Evolutionary conservation across 2,888 invertebrate species (phyloP), one percentile per base, ranked within the genome.

Genomic region (Heliconius erato): DNA sequence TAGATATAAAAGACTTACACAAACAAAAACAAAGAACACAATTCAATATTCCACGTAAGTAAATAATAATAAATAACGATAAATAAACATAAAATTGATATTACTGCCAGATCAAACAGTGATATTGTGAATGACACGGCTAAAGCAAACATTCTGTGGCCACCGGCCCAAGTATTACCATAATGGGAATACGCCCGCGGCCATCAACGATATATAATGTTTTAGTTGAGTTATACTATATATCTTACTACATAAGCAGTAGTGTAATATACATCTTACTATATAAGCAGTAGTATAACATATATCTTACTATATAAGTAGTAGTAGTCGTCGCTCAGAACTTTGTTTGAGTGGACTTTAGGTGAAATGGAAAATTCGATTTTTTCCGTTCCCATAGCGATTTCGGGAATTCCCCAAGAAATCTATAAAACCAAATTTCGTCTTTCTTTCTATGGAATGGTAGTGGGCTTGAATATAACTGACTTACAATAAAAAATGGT

Each of bases 181-280:
- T 84, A 84, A 84, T 83, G 84, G 67, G 71, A 74, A 65, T 71
- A 80, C 72, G 81, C 79, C 84, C 71, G 40, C 32, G 79, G 82
- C 74, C 35, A 68, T 79, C 79, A 84, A 79, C 72, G 82, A 82
- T 82, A 69, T 67, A 71, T 79, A 49, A 26, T n/a, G 23, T 44
- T 65, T 79, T 32, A 68, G 16, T 23, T 44, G 7, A 65, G 14
- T n/a, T 65, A 65, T 77, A 63, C 67, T 14, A 78, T 40, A 49
- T 78, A 54, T 54, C 0, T 28, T 28, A 59, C 0, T 35, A 54
- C 63, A 54, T 76, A 26, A 19, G 19, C 6, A 35, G 28, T 23
- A 23, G 3, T 59, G 23, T 59, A 23, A 16, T 7, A 59, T 59
- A 59, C 11, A 59, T 59, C 54, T 54, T 54, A 54, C 54, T 35